Percentiles rank a stretch among this genome's conserved stretches.
Conservation (phyloP, 1,140 invertebrate species). For the Lepeophtheirus salmonis region DNA sequence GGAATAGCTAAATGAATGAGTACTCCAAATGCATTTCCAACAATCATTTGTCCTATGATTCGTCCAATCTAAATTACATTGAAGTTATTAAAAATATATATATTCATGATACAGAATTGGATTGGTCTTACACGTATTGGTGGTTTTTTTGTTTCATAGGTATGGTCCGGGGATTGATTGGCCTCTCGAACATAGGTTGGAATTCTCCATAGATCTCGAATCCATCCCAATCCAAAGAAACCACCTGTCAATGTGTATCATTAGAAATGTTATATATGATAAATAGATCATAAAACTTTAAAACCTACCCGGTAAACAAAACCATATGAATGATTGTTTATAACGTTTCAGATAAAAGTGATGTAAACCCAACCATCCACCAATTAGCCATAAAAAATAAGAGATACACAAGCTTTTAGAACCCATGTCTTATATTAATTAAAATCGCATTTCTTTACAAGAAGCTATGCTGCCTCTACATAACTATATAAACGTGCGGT, state of each 20-base stretch:
- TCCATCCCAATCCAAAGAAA: constrained; percentile 63
- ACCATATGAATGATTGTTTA: constrained; percentile 73
- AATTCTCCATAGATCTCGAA: constrained; percentile 63
- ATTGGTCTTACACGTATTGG: constrained; percentile 39
- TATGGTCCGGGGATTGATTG: constrained; percentile 48
- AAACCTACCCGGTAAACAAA: constrained; percentile 39
- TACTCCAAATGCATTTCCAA: constrained; percentile 58
- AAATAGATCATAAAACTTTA: neutral
- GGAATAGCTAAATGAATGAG: constrained; percentile 53
- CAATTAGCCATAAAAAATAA: constrained; percentile 65
- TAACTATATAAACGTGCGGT: too few relatives aligned
- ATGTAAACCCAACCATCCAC: constrained; percentile 68
- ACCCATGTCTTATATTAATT: too few relatives aligned
- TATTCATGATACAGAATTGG: too few relatives aligned
- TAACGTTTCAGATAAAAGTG: constrained; percentile 74
- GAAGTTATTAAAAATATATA: constrained; percentile 8
- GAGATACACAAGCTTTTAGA: constrained; percentile 46
- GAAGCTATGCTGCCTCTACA: too few relatives aligned
- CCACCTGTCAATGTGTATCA: constrained; percentile 39
- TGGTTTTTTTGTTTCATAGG: constrained; percentile 26
- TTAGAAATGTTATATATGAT: neutral
- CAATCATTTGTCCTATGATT: constrained; percentile 50
- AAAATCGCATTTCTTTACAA: too few relatives aligned
- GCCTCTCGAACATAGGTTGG: constrained; percentile 66
- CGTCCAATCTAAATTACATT: constrained; percentile 33